These are phyloP conservation scores for Aleiodes leptofemur DNA, from an alignment of 2,888 invertebrate genomes.

Conservation along the genomic window DNA sequence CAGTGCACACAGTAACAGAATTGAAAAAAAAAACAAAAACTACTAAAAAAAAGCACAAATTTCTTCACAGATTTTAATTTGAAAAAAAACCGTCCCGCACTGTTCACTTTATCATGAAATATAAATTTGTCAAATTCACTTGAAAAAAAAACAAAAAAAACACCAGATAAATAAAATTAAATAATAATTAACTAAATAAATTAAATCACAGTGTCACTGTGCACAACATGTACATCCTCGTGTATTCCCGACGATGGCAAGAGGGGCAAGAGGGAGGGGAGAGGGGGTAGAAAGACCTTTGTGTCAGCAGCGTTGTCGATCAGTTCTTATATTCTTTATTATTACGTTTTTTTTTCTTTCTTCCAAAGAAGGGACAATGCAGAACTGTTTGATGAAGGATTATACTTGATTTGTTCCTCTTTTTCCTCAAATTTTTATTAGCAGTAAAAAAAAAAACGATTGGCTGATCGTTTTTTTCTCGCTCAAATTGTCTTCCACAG, in stretches of 20 bases:
- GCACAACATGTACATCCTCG: slow-evolving; percentile 53
- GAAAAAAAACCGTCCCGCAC: slow-evolving; percentile 8
- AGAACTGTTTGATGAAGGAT: too few relatives aligned
- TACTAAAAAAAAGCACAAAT: not conserved
- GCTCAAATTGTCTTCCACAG: too few relatives aligned
- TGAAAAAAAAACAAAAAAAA: slow-evolving; percentile 24
- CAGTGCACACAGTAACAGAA: not conserved
- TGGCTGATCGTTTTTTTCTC: too few relatives aligned
- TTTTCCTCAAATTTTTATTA: too few relatives aligned
- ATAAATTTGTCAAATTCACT: not conserved
- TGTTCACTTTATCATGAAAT: slow-evolving; percentile 10
- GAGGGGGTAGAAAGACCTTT: too few relatives aligned
- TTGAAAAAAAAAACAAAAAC: not conserved
- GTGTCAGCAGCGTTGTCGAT: too few relatives aligned
- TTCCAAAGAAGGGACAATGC: too few relatives aligned
- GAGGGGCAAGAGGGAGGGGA: slow-evolving; percentile 31
- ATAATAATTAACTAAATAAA: slow-evolving; percentile 47
- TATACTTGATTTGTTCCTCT: too few relatives aligned
- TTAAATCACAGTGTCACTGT: slow-evolving; percentile 53
- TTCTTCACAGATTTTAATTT: slow-evolving; percentile 5
- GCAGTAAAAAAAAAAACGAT: too few relatives aligned
- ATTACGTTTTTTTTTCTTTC: too few relatives aligned
- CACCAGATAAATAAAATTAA: slow-evolving; percentile 14
- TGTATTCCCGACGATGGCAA: slow-evolving; percentile 40
- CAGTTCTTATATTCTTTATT: too few relatives aligned